Evolutionary conservation across 2,888 invertebrate species (phyloP), one percentile per base, ranked within the genome.

Genomic region (Tholera decimalis): DNA sequence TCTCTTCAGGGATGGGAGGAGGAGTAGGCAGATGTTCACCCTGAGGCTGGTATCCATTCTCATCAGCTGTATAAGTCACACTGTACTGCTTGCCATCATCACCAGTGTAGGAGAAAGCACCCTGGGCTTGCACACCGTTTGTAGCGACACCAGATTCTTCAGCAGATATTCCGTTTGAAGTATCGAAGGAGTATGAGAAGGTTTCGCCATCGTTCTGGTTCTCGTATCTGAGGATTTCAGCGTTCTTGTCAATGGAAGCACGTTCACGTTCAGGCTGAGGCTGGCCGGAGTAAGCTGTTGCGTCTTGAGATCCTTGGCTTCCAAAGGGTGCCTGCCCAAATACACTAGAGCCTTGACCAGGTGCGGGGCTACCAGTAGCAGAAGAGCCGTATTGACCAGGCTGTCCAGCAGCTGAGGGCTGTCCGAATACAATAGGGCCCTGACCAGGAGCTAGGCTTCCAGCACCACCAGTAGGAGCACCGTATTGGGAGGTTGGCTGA

Each of bases 1-100:
- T 95, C 71, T 93, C 95, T 56, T 92, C 93, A 33, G 95, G 95
- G 46, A 95, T 94, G 1, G 95, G 95, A 41, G 87, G 95, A 63
- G 95, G 91, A 30, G 95, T 95, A 0, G 95, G 95, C 70, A 95
- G 78, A 76, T 95, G 95, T 5, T 91, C 92, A 46, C 95, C 95
- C 65, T 90, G 90, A 1, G 95, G 95, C 71, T 84, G 86, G 72
- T 90, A 95, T 1, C 95, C 95, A 41, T 95, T 94, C 80, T 95
- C 94, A 66, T 95, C 95, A 80, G 95, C 95, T 0, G 95, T 95
- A 56, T 95, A 95, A 9, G 91, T 90, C 43, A 95, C 85, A 35
- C 90, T 89, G 82, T 92, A 94, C 35, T 82, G 68, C 78, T 94
- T 91, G 6, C 95, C 95, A 65, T 95, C 94, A 74, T 95, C 95